Base-by-base conservation (phyloP, 2,797 vertebrate species). In the Adrianichthys oophorus region DNA sequence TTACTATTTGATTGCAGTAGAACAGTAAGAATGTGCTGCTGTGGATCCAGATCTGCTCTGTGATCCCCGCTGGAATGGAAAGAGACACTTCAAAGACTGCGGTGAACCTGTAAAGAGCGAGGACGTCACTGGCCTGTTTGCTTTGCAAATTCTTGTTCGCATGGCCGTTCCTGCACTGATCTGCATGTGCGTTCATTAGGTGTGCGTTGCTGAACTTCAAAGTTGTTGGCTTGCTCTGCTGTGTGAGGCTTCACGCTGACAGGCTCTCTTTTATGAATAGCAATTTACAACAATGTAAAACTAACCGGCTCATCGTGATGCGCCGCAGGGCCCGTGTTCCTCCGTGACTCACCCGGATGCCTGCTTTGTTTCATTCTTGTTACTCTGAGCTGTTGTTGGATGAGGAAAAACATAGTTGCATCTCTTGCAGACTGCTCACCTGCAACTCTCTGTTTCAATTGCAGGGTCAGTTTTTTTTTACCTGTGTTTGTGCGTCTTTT, bases 261-360 rank as follows among this genome's bases (percentile, higher is more conserved):
- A 84, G 73, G 50, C 66, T 4, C 65, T 62, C 89, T 90, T 87
- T 88, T 87, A 89, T 86, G 84, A 83, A 76, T 64, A 74, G 82
- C 78, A 74, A 78, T 89, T 90, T 82, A 87, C 85, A 84, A 77
- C 83, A 72, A 84, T 74, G 78, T 85, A 83, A 88, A 88, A 86
- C 66, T 41, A 75, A 72, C 50, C 57, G 19, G 50, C 79, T 81
- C 79, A 76, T 86, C 83, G 56, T 1, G 76, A 83, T 62, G 79
- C 53, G 46, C 69, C 24, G 57, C 75, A 40, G 79, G 46, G 73
- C 70, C 68, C 16, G 40, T 26, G 44, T 74, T 76, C 73, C 71
- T 65, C 42, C 74, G 62, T 73, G 80, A 87, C 70, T 82, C 84
- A 77, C 62, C 29, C 41, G 6, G 13, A 26, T 4, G 41, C 37